Evolutionary conservation across 2,113 vertebrate genomes (phyloP), one percentile per base, ranked within the genome.

Genomic region (Bothrops jararaca): DNA sequence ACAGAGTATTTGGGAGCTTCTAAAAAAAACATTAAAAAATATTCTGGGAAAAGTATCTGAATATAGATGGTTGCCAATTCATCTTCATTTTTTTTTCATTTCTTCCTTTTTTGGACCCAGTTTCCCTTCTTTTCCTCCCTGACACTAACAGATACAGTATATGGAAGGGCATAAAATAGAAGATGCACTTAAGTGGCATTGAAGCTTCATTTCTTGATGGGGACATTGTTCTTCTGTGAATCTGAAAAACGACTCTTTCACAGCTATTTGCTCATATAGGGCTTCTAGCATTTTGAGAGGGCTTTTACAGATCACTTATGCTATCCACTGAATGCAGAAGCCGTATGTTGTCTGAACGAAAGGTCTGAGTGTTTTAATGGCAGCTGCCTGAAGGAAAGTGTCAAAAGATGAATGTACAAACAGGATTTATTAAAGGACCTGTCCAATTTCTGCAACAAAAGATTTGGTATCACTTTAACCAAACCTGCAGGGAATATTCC

Each of bases 341-440:
- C 42, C 90, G 53, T 85, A 23, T 91, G 48, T 87, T 93, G 39
- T 24, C 5, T 48, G 92, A 95, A 95, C n/a, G n/a, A 96, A 94
- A 93, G 34, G 92, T 53, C 87, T 96, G 93, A 93, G 92, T 95
- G 93, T 93, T 96, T 95, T 94, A 93, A 93, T 94, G 93, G 57
- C 92, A 95, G 94, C 94, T 95, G 89, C 88, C 94, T 93, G 92
- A 94, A 95, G 92, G 94, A n/a, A 93, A 95, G 85, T 93, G 95
- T 96, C 96, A 96, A 95, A 95, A 92, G 95, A 95, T 29, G 88
- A 91, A 96, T 53, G 1, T 96, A 96, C 95, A 96, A 92, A 96
- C 92, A 96, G 95, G 91, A 96, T 96, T 96, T 96, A 96, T 96
- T 96, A 95, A 96, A 96, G 92, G 92, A 94, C 93, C 91, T 95